A percentile compares a stretch with the other conserved stretches of the same genome.
Evolutionary conservation across 1,140 invertebrate genomes (phyloP).

Genomic region (Eumeta japonica): DNA sequence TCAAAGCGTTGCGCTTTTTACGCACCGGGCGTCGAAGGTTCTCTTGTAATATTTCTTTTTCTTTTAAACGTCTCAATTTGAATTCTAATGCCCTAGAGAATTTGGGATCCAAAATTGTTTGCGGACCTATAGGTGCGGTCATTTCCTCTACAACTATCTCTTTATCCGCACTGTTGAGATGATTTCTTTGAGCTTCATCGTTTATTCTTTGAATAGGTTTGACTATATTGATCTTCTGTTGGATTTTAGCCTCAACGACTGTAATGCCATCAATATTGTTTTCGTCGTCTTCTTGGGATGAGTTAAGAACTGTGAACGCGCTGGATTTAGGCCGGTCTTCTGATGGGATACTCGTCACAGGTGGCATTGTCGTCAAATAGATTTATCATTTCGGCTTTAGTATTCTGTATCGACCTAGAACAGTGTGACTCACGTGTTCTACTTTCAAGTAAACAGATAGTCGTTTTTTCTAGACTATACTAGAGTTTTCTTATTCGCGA

Average conservation of each 20-base stretch:
- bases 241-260: neutral
- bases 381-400: neutral
- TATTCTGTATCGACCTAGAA: neutral
- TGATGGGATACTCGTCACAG: conserved; percentile 27
- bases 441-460: neutral
- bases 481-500: neutral
- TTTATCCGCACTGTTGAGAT: conserved; percentile 23
- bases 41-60: conserved; percentile 53
- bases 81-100: conserved; percentile 66
- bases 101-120: conserved; percentile 48
- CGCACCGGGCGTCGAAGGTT: conserved; percentile 34
- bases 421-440: conserved; percentile 1
- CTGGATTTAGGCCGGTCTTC: conserved; percentile 34
- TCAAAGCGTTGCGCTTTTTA: conserved; percentile 19
- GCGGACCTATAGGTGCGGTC: conserved; percentile 21
- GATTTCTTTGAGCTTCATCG: conserved; percentile 13
- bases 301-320: conserved; percentile 56
- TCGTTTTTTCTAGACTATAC: neutral
- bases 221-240: conserved; percentile 26
- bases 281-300: conserved; percentile 19
- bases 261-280: conserved; percentile 1
- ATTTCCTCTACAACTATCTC: conserved; percentile 22
- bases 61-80: conserved; percentile 63
- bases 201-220: conserved; percentile 30
- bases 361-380: conserved; percentile 23